Evolutionary conservation across 2,797 vertebrate genomes (phyloP), one percentile per base, ranked within the genome.

Genomic region (Hoplostethus mediterraneus): DNA sequence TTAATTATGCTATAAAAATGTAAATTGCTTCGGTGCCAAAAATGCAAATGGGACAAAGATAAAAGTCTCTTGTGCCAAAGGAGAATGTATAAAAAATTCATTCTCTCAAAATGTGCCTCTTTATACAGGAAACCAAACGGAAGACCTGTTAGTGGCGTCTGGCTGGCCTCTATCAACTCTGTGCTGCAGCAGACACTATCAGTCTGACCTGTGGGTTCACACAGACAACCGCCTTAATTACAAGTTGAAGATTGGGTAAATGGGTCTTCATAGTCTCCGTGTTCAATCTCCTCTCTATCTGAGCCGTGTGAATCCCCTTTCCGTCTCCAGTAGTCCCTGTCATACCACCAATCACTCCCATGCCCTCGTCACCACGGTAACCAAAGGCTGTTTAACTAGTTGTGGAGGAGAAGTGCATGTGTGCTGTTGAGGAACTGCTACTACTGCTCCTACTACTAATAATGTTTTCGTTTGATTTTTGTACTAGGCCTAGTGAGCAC

Each of bases 1-100:
- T 95, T 95, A 95, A 94, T 95, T 95, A 95, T 95, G 93, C 94
- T 90, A 90, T 95, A 91, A 95, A 95, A 94, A 95, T 95, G 94
- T 93, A 94, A 95, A 95, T 95, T 92, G 84, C 83, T 91, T 89
- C 84, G 79, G 90, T 86, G 89, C 93, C 90, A 90, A 94, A 95
- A 94, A 95, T 95, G 92, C 93, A 93, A 95, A 95, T 95, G 81
- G 83, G 78, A 82, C 73, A 59, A 83, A 93, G 93, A 95, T 95
- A 93, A 95, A 95, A 94, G 93, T 91, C 89, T 92, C 85, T 84
- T 80, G 79, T 90, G 88, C 84, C 85, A 83, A 91, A 90, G 79
- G 83, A 92, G 87, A 91, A 89, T 74, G 77, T 89, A 92, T 94
- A 78, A 93, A 94, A 93, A 91, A 94, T 94, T 94, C 47, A 93